Evolutionary conservation across 2,888 invertebrate species (phyloP).

Genomic region (Drosophila fulvimacula): DNA sequence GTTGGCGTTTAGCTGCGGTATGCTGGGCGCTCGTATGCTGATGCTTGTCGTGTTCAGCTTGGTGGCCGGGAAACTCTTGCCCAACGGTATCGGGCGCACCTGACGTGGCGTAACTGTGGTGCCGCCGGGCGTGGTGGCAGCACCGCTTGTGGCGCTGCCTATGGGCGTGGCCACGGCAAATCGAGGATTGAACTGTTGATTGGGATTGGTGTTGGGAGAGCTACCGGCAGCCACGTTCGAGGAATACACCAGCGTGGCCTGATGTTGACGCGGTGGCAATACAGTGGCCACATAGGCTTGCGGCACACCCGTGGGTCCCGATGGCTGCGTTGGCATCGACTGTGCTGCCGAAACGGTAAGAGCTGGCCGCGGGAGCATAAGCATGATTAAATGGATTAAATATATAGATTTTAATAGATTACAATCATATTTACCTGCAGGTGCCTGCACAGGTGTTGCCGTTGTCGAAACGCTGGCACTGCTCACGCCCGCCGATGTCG

Average conservation of each 20-base stretch:
- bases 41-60: conserved; percentile 84
- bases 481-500: conserved; percentile 79
- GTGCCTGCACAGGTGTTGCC: conserved; percentile 60
- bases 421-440: conserved; percentile 35
- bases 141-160: conserved; percentile 32
- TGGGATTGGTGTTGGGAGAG: conserved; percentile 62
- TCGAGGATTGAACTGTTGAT: conserved; percentile 83
- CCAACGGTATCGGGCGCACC: conserved; percentile 83
- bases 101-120: conserved; percentile 80
- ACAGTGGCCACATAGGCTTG: conserved; percentile 84
- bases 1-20: conserved; percentile 79
- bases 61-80: conserved; percentile 81
- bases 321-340: conserved; percentile 45
- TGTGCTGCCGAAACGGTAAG: conserved; percentile 66
- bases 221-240: conserved; percentile 78
- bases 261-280: conserved; percentile 83
- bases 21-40: conserved; percentile 83
- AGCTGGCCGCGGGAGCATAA: conserved; percentile 25
- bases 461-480: conserved; percentile 68
- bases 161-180: conserved; percentile 82
- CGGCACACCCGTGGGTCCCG: conserved; percentile 47
- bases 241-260: conserved; percentile 84
- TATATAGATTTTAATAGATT: neutral
- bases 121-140: conserved; percentile 66
- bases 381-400: neutral